Base-by-base conservation (phyloP, 2,797 vertebrate species). In the Xerus rutilus region DNA sequence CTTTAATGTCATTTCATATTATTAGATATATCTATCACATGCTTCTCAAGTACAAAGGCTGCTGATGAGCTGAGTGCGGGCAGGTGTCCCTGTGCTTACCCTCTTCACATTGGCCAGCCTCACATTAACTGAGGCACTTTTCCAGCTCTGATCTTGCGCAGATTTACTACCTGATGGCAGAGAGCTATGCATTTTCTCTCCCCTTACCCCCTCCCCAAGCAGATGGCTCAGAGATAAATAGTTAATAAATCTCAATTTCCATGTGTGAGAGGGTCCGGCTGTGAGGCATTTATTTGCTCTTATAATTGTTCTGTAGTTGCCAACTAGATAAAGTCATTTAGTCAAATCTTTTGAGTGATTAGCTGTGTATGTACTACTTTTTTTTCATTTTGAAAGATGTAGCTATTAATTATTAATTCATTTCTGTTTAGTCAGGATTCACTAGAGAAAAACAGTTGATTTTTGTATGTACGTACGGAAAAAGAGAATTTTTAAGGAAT, bases 231-330 rank as follows among this genome's bases (percentile, higher is more conserved):
- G 12, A 62, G 30, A 62, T 88, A 69, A 93, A 94, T 54, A 91
- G 70, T 35, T 49, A 73, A 92, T 96, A 89, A 96, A 82, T 93
- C 86, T 93, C 57, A 59, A 81, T 94, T 93, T 91, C 81, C 32
- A 20, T 78, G 57, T 77, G 15, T 15, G 3, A 93, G 17, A 81
- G 7, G n/a, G 11, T 52, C 54, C 49, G 83, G 73, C 57, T 54
- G 20, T 15, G 45, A 92, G 47, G 65, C 69, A 43, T 70, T 95
- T 45, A 72, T 86, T 93, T 97, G 20, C 5, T 52, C 9, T 86
- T 89, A 79, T 90, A 94, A 57, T 69, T 89, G 45, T 6, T 65
- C 49, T 90, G 28, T 74, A 47, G 7, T 28, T 83, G 73, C 20
- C 43, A 89, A 49, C 14, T 32, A 23, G 49, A 59, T 49, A 57